Conservation (phyloP, 2,113 vertebrate species). For the Heterocephalus glaber region DNA sequence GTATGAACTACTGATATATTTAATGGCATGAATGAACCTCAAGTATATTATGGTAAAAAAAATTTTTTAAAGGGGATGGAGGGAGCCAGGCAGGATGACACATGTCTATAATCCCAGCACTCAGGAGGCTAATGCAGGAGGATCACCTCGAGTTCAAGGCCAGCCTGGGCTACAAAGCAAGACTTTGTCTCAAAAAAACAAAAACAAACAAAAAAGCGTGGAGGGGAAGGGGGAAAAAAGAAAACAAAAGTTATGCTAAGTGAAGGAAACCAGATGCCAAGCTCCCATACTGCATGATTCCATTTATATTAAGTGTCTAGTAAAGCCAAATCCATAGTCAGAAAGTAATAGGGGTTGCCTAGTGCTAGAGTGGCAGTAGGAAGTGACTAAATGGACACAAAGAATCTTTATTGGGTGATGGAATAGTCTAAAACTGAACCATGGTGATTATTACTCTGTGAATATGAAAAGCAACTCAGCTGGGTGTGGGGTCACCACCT, state of each 20-base stretch:
- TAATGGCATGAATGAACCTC: neutral
- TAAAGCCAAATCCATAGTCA: neutral
- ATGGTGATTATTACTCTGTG: neutral
- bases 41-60: neutral
- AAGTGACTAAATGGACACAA: neutral
- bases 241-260: neutral
- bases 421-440: neutral
- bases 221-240: too few relatives aligned
- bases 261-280: neutral
- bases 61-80: neutral
- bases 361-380: neutral
- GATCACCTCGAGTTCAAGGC: neutral
- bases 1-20: neutral
- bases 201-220: neutral
- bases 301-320: neutral
- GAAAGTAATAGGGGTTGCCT: neutral
- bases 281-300: neutral
- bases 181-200: neutral
- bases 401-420: neutral
- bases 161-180: neutral
- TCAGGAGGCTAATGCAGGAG: neutral
- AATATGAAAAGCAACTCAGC: neutral
- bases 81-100: neutral
- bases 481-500: neutral
- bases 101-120: neutral